Percentiles rank a stretch among this genome's conserved stretches.
Evolutionary conservation across 2,888 invertebrate genomes (phyloP).

Genomic region (Autographa pulchrina): DNA sequence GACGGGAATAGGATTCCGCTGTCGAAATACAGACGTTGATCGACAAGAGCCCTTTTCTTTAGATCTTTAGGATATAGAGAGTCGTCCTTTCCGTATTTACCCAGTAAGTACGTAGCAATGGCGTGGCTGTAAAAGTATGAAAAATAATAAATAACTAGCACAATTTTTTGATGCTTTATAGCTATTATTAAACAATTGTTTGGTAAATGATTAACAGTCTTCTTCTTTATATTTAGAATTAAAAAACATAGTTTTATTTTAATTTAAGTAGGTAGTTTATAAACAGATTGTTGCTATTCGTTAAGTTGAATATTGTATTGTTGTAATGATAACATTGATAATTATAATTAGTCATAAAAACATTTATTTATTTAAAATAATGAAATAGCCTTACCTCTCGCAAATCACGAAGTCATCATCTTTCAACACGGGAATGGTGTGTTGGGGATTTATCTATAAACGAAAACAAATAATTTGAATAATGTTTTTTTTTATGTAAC

Average conservation of each 20-base stretch:
- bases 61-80: constrained; percentile 88
- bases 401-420: constrained; percentile 88
- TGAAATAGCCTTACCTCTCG: constrained; percentile 75
- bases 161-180: no score
- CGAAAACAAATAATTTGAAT: neutral
- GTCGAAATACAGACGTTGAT: constrained; percentile 89
- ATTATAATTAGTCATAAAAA: no score
- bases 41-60: constrained; percentile 84
- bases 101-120: constrained; percentile 89
- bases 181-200: no score
- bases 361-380: no score
- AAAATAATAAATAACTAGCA: neutral
- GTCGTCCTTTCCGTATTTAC: constrained; percentile 88
- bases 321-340: no score
- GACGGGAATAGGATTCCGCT: constrained; percentile 86
- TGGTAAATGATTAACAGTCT: no score
- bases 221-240: no score
- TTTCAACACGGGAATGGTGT: constrained; percentile 87
- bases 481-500: no score
- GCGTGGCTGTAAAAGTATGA: constrained; percentile 69
- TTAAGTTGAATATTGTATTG: no score
- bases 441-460: constrained; percentile 87
- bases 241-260: no score
- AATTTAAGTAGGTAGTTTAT: no score
- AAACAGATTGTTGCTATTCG: no score